A percentile compares a stretch with the other conserved stretches of the same genome.
phyloP scores from a whole-genome alignment of 1,140 invertebrate species.

The Drosophila trapezifrons region DNA sequence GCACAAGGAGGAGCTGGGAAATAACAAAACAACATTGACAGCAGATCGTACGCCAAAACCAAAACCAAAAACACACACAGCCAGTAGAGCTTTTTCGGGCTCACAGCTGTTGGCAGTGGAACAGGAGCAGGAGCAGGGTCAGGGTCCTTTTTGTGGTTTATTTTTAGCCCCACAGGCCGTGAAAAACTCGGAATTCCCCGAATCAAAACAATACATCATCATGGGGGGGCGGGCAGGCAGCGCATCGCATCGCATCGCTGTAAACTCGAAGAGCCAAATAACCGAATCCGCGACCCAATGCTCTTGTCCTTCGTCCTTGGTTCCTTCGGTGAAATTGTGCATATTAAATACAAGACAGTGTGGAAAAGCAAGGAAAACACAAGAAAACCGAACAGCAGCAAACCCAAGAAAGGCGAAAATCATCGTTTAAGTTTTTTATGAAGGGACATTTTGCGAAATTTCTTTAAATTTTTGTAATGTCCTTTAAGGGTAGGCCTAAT shows the following conservation, averaged over 20 bases:
- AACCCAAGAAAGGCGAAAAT: slow-evolving; percentile 1
- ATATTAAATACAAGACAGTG: slow-evolving; percentile 70
- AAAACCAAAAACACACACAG: neutral
- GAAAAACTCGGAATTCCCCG: slow-evolving; percentile 48
- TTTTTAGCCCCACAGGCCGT: slow-evolving; percentile 64
- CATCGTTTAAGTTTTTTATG: neutral
- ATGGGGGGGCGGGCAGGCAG: slow-evolving; percentile 4
- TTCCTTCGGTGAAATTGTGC: slow-evolving; percentile 65
- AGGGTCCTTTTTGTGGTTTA: slow-evolving; percentile 49
- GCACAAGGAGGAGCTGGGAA: neutral
- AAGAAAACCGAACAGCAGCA: neutral
- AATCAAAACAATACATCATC: slow-evolving; percentile 76
- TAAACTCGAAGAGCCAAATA: neutral
- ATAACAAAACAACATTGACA: slow-evolving; percentile 42
- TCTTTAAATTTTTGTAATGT: slow-evolving; percentile 20
- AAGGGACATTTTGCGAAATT: neutral
- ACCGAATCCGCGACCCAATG: slow-evolving; percentile 6
- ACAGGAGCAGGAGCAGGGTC: neutral
- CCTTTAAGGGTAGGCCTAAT: no score
- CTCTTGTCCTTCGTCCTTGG: slow-evolving; percentile 35
- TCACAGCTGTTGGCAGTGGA: slow-evolving; percentile 33
- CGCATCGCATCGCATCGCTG: slow-evolving; percentile 11
- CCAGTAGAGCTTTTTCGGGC: slow-evolving; percentile 21
- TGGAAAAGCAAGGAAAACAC: slow-evolving; percentile 9
- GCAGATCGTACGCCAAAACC: slow-evolving; percentile 33